These are phyloP conservation scores for Myodes glareolus DNA, from an alignment of 2,113 vertebrate species.

Conservation along the genomic window DNA sequence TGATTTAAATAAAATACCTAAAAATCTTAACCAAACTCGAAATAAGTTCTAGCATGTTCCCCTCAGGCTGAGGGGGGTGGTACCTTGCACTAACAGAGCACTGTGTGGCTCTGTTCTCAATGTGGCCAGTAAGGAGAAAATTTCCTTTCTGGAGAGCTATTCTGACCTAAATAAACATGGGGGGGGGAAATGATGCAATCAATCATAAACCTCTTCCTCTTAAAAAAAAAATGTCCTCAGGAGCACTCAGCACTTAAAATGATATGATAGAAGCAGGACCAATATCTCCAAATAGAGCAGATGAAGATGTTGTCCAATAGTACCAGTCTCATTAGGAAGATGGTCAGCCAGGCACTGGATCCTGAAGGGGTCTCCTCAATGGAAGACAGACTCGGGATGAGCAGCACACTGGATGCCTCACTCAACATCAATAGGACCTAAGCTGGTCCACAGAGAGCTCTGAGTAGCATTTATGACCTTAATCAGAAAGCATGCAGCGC, in stretches of 20 bases:
- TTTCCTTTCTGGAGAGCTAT: neutral
- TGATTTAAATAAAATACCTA: neutral
- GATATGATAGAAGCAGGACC: neutral
- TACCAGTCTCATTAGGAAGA: neutral
- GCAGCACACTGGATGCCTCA: neutral
- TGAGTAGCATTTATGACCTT: conserved; percentile 57
- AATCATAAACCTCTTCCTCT: conserved; percentile 25
- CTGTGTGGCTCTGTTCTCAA: neutral
- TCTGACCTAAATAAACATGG: neutral
- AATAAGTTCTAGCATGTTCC: neutral
- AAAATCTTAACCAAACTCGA: neutral
- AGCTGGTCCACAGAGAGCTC: neutral
- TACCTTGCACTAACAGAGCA: neutral
- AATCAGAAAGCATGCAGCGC: conserved; percentile 59
- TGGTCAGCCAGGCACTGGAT: neutral
- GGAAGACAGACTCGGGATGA: neutral
- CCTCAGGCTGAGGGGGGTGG: neutral
- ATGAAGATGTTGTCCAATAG: neutral
- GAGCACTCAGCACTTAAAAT: neutral
- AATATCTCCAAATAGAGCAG: neutral
- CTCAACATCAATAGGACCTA: neutral
- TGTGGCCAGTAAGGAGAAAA: neutral
- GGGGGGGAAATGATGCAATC: neutral
- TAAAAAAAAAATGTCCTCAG: neutral
- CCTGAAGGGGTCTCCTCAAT: neutral